Conservation (phyloP, 2,113 vertebrate genomes). For the Craseonycteris thonglongyai region DNA sequence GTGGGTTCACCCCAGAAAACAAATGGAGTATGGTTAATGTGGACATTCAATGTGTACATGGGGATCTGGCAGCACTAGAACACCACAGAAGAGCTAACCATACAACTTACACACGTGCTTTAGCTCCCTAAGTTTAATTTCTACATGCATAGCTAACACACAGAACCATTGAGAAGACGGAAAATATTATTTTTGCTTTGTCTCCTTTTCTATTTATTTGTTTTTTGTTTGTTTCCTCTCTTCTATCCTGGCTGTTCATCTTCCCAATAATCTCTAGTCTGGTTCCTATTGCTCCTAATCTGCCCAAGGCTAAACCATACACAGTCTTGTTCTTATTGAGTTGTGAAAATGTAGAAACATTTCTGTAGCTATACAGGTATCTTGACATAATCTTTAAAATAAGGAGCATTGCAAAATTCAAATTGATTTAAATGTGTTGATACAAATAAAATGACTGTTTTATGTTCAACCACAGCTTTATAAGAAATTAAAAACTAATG, state of each 20-base stretch:
- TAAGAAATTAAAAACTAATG: not conserved
- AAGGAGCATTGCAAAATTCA: not conserved
- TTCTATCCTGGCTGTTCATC: not conserved
- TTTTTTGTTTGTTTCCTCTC: not conserved
- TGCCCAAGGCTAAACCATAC: not conserved
- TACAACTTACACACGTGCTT: not conserved
- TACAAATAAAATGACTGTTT: constrained; percentile 4
- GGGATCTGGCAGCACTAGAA: not conserved
- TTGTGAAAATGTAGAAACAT: constrained; percentile 28
- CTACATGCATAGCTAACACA: not conserved
- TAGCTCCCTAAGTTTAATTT: not conserved
- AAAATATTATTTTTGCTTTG: not conserved
- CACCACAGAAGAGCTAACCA: not conserved
- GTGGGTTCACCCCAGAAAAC: constrained; percentile 44
- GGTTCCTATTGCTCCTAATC: not conserved
- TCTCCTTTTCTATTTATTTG: not conserved
- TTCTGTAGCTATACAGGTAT: not conserved
- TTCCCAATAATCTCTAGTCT: not conserved
- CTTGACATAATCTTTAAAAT: constrained; percentile 32
- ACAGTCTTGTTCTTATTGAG: not conserved
- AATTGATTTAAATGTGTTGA: constrained; percentile 1
- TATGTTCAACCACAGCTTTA: not conserved
- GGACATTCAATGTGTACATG: not conserved
- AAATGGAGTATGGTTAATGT: constrained; percentile 49
- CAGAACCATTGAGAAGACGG: not conserved